Percentiles rank a stretch among this genome's conserved stretches.
phyloP scores from a whole-genome alignment of 2,113 vertebrate genomes.

The Antigone vipio region DNA sequence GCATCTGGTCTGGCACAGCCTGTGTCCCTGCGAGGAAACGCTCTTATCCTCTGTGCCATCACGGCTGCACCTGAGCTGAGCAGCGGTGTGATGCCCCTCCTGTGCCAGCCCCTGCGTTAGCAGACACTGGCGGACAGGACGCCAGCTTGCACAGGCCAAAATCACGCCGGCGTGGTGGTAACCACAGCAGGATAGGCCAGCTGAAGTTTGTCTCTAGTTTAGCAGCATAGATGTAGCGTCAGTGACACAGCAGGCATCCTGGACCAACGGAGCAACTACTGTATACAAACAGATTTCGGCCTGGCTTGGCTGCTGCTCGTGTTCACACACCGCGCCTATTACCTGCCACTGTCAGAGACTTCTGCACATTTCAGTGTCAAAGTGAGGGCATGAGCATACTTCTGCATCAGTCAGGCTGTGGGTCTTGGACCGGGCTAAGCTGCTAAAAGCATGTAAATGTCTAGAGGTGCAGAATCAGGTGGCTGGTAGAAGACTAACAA shows the following conservation, averaged over 20 bases:
- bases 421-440: neutral
- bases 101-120: rapidly evolving
- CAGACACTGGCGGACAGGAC: neutral
- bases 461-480: neutral
- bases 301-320: neutral
- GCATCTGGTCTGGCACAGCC: neutral
- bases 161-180: rapidly evolving
- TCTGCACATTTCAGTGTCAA: neutral
- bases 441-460: neutral
- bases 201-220: rapidly evolving
- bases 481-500: neutral
- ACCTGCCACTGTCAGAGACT: neutral
- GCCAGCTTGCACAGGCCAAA: neutral
- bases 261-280: neutral
- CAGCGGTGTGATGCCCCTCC: rapidly evolving
- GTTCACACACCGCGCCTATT: neutral
- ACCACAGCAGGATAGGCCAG: neutral
- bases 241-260: rapidly evolving
- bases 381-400: neutral
- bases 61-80: rapidly evolving
- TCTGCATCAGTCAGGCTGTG: neutral
- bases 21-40: rapidly evolving
- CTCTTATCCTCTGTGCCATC: rapidly evolving
- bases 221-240: rapidly evolving
- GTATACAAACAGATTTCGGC: neutral